Base-by-base conservation (phyloP, 2,113 vertebrate genomes). In the Puma concolor region DNA sequence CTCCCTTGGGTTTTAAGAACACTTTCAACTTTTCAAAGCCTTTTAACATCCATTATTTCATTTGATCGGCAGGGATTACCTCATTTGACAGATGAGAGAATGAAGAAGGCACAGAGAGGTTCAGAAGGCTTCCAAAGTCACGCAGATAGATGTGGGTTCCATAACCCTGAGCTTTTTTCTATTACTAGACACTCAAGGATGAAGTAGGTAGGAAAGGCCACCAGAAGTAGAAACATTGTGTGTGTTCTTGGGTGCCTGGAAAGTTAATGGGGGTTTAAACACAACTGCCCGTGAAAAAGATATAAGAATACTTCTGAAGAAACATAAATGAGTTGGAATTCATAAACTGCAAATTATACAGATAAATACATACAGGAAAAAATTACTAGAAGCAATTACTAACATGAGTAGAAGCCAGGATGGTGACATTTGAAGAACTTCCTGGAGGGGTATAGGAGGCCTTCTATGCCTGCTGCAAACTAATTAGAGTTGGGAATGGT, bases 11-110 rank as follows among this genome's bases (percentile, higher is more conserved):
- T 33, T 92, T 85, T 69, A 66, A 92, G 82, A 97, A 92, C 71
- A 91, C 27, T 89, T 89, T 74, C n/a, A 92, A 92, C 38, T 96
- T 95, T 89, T 81, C 74, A 93, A 95, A 96, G 76, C 12, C 48
- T 95, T 96, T 93, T 72, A 87, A 72, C 29, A 95, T 44, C 50
- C 66, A 77, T 89, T 50, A 89, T 95, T 87, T 95, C 86, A 97
- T 77, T 36, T 85, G 77, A 67, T 67, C 52, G 63, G 76, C 29
- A 76, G 41, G 13, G 52, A 36, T 71, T 60, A 54, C 44, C 0
- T 88, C 36, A 27, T 13, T 44, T 21, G 64, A 90, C 29, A 33
- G 52, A 92, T 13, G 29, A 87, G 50, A 91, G 66, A 83, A 93
- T 48, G 21, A 82, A 87, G 33, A 72, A 91, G 54, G 31, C 69